Percentiles rank a stretch among this genome's conserved stretches.
Evolutionary conservation across 2,888 invertebrate species (phyloP).

Genomic region (Habroteleia sp.): DNA sequence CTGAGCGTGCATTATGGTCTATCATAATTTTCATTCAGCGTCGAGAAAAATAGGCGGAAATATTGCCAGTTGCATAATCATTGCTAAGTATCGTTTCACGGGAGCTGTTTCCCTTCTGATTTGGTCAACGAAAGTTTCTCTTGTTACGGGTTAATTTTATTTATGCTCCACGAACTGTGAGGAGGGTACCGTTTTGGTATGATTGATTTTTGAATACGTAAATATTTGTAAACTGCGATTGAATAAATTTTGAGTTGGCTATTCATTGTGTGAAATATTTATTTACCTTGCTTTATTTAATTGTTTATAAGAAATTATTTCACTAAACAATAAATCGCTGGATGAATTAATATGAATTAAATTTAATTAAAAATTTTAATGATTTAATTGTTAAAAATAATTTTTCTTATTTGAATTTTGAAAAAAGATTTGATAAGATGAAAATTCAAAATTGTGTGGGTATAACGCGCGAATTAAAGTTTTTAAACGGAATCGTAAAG

Average conservation of each 20-base stretch:
- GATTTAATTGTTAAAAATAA: no score
- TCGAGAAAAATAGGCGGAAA: slow-evolving; percentile 56
- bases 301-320: no score
- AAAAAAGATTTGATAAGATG: no score
- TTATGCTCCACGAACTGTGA: slow-evolving; percentile 9
- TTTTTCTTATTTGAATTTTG: no score
- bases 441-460: no score
- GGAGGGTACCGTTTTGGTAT: slow-evolving; percentile 16
- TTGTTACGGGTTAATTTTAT: slow-evolving; percentile 54
- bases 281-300: no score
- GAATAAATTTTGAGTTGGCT: slow-evolving; percentile 5
- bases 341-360: no score
- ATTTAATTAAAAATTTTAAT: no score
- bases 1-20: slow-evolving; percentile 58
- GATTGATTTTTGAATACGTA: slow-evolving; percentile 13
- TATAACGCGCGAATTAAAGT: no score
- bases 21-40: slow-evolving; percentile 62
- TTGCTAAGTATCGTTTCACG: slow-evolving; percentile 46
- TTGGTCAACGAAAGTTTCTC: slow-evolving; percentile 42
- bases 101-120: slow-evolving; percentile 25
- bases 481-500: no score
- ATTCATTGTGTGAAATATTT: no score
- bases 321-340: no score
- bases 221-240: slow-evolving; percentile 54
- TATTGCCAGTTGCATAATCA: slow-evolving; percentile 58